Percentiles rank a stretch among this genome's conserved stretches.
Evolutionary conservation across 53 echinoderm and acorn worm genomes (phyloP).

Genomic region (Henricia sp.): DNA sequence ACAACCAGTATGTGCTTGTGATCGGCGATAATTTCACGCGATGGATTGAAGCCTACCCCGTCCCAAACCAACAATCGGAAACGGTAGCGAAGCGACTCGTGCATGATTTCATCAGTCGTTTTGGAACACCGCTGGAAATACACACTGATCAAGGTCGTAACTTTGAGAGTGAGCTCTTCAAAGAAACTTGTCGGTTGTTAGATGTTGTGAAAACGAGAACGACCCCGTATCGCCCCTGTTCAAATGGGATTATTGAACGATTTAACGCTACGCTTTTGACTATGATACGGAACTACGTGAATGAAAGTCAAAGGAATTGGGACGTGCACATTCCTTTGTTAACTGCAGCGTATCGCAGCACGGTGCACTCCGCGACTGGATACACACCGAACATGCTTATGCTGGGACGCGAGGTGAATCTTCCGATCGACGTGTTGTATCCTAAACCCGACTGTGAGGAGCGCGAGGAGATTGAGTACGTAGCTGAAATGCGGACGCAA

Average conservation of each 20-base stretch:
- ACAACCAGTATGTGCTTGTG: constrained; percentile 38
- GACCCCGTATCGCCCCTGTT: constrained; percentile 66
- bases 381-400: constrained; percentile 68
- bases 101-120: constrained; percentile 61
- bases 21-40: constrained; percentile 55
- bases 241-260: constrained; percentile 73
- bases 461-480: constrained; percentile 20
- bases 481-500: not conserved
- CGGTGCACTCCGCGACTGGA: constrained; percentile 47
- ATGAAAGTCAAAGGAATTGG: constrained; percentile 69
- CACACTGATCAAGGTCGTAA: constrained; percentile 76
- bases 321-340: constrained; percentile 67
- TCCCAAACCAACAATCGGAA: constrained; percentile 54
- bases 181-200: constrained; percentile 61
- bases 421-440: constrained; percentile 36
- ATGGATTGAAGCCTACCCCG: constrained; percentile 62
- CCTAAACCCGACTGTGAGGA: not conserved
- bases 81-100: constrained; percentile 48
- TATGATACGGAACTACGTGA: constrained; percentile 55
- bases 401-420: constrained; percentile 70
- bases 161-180: constrained; percentile 61
- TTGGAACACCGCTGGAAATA: constrained; percentile 58
- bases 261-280: constrained; percentile 64
- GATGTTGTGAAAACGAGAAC: constrained; percentile 65
- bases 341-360: constrained; percentile 62